A percentile compares a stretch with the other conserved stretches of the same genome.
phyloP scores from a whole-genome alignment of 2,113 vertebrate species.

The Phoenicopterus ruber region DNA sequence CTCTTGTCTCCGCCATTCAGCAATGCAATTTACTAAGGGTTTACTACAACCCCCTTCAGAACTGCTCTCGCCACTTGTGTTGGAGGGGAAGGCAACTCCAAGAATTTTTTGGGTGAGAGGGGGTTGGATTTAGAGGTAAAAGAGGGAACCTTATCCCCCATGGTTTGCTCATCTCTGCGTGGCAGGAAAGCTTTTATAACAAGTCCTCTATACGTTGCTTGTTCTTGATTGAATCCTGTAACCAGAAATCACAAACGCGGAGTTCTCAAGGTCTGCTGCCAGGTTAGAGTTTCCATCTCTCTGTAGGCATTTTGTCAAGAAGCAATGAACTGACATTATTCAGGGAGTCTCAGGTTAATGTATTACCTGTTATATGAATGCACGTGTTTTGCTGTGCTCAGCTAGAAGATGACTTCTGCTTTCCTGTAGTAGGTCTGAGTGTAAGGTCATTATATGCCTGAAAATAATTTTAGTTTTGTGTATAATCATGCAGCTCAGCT shows the following conservation, averaged over 20 bases:
- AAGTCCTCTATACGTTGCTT: not conserved
- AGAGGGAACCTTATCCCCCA: not conserved
- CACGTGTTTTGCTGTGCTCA: not conserved
- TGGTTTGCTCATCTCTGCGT: not conserved
- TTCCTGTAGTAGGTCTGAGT: not conserved
- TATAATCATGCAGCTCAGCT: not conserved
- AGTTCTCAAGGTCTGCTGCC: not conserved
- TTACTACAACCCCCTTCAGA: not conserved
- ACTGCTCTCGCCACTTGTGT: not conserved
- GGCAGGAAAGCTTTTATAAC: not conserved
- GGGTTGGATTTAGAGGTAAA: not conserved
- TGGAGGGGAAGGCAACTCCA: not conserved
- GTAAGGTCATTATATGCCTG: not conserved
- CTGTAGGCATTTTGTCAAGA: not conserved
- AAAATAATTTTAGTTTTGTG: not conserved
- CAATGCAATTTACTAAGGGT: not conserved
- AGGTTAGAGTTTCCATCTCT: not conserved
- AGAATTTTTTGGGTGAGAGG: too few species aligned
- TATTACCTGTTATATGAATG: not conserved
- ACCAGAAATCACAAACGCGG: not conserved
- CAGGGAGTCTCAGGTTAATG: not conserved
- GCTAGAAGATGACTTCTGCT: not conserved
- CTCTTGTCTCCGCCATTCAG: not conserved
- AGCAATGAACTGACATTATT: not conserved
- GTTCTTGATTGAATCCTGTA: not conserved